Evolutionary conservation across 2,113 vertebrate species (phyloP), one percentile per base, ranked within the genome.

Genomic region (Pao palembangensis): DNA sequence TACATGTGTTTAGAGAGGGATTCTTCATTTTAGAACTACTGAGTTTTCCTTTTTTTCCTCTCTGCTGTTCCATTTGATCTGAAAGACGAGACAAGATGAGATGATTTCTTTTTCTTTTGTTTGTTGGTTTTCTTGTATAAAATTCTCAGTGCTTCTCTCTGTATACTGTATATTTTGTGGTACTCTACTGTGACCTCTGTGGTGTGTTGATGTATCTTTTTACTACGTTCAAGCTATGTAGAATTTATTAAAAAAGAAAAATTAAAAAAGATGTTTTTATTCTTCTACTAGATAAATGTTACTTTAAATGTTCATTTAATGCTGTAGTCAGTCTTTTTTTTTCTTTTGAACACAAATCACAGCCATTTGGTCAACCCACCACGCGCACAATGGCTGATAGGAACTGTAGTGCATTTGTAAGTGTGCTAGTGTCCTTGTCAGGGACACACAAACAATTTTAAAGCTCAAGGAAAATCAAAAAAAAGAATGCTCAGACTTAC

Each of bases 101-200:
- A n/a, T 43, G 63, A 61, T 19, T 61, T 56, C 59, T 61, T 61
- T 58, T 73, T 79, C 77, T 72, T 31, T 55, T 69, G 75, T 69
- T 55, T 18, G 52, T 57, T 68, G 25, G 83, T 59, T 58, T 74
- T 64, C 78, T 75, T 73, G 75, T 60, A 55, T 64, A 55, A 73
- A 55, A 61, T 83, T 82, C 54, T 81, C 75, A 83, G 70, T 82
- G 80, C 75, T 87, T 83, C 86, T 69, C 64, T 73, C 72, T 81
- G 81, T 87, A 83, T 85, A 74, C 85, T 92, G 90, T 91, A 91
- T 87, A 91, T 90, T 89, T 91, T 90, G 90, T 91, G 86, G 71
- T 87, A 88, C 69, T 25, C 82, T 88, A 79, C 86, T 89, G 86
- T 90, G 87, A 87, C 64, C 61, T 87, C 75, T 85, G 82, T 90